Evolutionary conservation across 1,140 invertebrate species (phyloP).

Genomic region (Drosophila rhopaloa): DNA sequence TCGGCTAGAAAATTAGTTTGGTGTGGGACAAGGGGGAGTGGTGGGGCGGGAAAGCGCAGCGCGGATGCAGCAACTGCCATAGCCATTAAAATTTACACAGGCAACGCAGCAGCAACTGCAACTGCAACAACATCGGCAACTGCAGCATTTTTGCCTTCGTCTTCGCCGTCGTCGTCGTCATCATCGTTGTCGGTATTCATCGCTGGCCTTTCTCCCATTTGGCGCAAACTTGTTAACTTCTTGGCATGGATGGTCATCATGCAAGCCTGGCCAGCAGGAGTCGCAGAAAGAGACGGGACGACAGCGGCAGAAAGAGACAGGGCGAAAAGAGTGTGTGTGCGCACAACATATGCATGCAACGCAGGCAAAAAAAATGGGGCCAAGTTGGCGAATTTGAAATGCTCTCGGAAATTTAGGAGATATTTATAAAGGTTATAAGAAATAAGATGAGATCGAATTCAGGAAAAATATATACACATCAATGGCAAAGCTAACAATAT

Average conservation of each 20-base stretch:
- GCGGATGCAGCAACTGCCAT: conserved; percentile 66
- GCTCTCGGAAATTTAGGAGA: background rate
- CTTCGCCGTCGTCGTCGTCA: conserved; percentile 42
- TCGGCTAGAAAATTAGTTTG: conserved; percentile 37
- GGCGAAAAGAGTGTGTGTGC: conserved; percentile 14
- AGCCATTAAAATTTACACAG: conserved; percentile 80
- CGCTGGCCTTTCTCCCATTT: conserved; percentile 77
- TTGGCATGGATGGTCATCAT: conserved; percentile 79
- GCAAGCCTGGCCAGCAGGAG: conserved; percentile 58
- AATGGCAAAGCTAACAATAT: too few species aligned
- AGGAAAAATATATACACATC: too few species aligned
- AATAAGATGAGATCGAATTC: too few species aligned
- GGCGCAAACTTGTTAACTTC: conserved; percentile 81
- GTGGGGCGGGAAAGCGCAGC: conserved; percentile 46
- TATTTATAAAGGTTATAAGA: too few species aligned
- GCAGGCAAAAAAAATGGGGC: conserved; percentile 30
- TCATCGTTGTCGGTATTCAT: conserved; percentile 50
- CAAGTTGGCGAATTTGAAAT: conserved; percentile 5
- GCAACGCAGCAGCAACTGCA: conserved; percentile 54
- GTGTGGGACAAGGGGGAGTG: conserved; percentile 4
- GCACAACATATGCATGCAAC: conserved; percentile 58
- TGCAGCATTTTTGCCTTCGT: conserved; percentile 40
- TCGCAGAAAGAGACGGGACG: conserved; percentile 20
- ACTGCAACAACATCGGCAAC: conserved; percentile 35
- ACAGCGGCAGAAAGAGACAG: conserved; percentile 21